phyloP scores from a whole-genome alignment of 1,140 invertebrate genomes.

The Aphaenogaster ashmeadi region DNA sequence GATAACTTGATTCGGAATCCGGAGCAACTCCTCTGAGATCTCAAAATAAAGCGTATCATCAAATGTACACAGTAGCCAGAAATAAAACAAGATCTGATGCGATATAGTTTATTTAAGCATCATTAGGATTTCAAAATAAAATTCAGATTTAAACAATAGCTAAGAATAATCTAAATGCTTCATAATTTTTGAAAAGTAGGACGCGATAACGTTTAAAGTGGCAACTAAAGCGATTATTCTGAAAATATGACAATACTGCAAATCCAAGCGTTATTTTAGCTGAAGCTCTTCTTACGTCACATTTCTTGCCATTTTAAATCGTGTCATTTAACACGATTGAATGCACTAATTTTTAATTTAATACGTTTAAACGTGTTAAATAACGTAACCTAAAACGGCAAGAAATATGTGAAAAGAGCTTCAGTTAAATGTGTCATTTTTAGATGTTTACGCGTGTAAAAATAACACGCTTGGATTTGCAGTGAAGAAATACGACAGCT shows the following conservation, averaged over 20 bases:
- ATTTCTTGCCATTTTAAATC: too few relatives aligned
- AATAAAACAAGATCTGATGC: background rate
- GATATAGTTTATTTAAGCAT: background rate
- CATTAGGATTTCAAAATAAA: background rate
- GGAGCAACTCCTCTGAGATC: background rate
- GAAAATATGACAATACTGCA: background rate
- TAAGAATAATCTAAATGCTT: background rate
- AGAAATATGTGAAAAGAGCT: too few relatives aligned
- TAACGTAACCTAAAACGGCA: too few relatives aligned
- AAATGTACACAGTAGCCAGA: background rate
- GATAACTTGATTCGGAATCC: constrained; percentile 6
- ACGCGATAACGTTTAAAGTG: background rate
- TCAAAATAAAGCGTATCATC: background rate
- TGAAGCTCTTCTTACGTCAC: too few relatives aligned
- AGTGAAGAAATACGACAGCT: background rate
- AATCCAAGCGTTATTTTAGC: too few relatives aligned
- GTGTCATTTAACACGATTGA: too few relatives aligned
- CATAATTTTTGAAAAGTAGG: background rate
- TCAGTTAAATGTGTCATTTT: too few relatives aligned
- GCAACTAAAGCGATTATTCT: background rate
- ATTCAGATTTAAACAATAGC: background rate
- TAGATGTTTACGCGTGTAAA: too few relatives aligned
- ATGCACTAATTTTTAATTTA: too few relatives aligned
- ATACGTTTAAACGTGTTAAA: too few relatives aligned
- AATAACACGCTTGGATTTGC: too few relatives aligned